Percentiles rank a stretch among this genome's conserved stretches.
phyloP scores from a whole-genome alignment of 2,113 vertebrate genomes.

The Larimichthys polyactis region DNA sequence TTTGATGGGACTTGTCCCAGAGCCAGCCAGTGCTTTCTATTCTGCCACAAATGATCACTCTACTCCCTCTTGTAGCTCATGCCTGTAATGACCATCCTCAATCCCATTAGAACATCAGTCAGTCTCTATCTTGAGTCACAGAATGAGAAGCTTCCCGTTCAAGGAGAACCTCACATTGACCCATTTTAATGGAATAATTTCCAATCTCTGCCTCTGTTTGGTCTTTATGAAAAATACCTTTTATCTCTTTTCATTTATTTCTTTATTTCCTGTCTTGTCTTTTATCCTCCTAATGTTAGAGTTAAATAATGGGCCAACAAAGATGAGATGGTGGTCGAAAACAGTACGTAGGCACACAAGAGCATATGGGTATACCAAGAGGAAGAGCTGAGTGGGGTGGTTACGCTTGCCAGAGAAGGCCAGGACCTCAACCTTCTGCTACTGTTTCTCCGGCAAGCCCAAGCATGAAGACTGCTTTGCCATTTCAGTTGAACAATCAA shows the following conservation, averaged over 20 bases:
- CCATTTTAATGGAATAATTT: slow-evolving; percentile 33
- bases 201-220: slow-evolving; percentile 7
- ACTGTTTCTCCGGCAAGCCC: not conserved
- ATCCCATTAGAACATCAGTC: slow-evolving; percentile 53
- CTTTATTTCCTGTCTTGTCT: not conserved
- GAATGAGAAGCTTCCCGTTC: slow-evolving; percentile 20
- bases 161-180: slow-evolving; percentile 15
- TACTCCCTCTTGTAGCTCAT: not conserved
- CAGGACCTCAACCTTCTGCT: no score
- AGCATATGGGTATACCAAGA: not conserved
- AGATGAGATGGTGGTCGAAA: not conserved
- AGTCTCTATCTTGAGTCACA: slow-evolving; percentile 22
- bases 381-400: not conserved
- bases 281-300: not conserved
- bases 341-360: not conserved
- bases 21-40: slow-evolving; percentile 22
- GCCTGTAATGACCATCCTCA: slow-evolving; percentile 41
- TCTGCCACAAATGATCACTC: slow-evolving; percentile 50
- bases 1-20: slow-evolving; percentile 29
- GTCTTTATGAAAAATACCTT: not conserved
- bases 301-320: not conserved
- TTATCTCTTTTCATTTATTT: not conserved
- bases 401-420: not conserved
- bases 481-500: not conserved
- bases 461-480: not conserved